Evolutionary conservation across 1,140 invertebrate species (phyloP), one percentile per base, ranked within the genome.

Genomic region (Maconellicoccus hirsutus): DNA sequence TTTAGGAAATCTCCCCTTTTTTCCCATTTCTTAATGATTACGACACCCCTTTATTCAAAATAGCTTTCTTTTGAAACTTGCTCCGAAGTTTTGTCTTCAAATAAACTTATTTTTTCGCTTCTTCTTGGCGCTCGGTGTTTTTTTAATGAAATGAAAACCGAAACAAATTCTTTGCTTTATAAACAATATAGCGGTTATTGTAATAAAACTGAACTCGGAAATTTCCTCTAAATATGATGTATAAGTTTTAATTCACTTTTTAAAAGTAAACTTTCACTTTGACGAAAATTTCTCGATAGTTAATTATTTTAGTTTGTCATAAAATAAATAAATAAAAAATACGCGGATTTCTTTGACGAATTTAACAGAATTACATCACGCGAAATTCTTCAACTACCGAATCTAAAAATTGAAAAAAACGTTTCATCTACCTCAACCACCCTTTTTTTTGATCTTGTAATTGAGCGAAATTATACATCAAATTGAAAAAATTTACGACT

Each of bases 1-100:
- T 52, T 52, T 52, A 16, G 10, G 16, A 19, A 19, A 52, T 16
- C 10, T 16, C 42, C n/a, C 42, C 42, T 16, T 19, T 52, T 52
- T 52, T 52, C 6, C 42, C 42, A 52, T 52, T 52, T 52, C 42
- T 52, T 52, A 52, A 52, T 52, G 42, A 52, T 52, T 52, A 52
- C 42, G 42, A 52, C 42, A 52, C 42, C 42, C 42, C 42, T 52
- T 52, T 52, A 52, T 52, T 52, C n/a, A 52, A 52, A 52, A 52
- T 52, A 52, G 42, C 42, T 52, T 52, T 52, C 42, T 52, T 33
- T 52, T 52, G 42, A 52, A 52, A 52, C 42, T 52, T 16, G 42
- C 42, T 52, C 6, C 42, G 16, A 52, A 52, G 42, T 52, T 52
- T 52, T 52, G 42, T 52, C 42, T 52, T 52, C 42, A 19, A 52